Base-by-base conservation (phyloP, 2,797 vertebrate species). In the Mergus octosetaceus region DNA sequence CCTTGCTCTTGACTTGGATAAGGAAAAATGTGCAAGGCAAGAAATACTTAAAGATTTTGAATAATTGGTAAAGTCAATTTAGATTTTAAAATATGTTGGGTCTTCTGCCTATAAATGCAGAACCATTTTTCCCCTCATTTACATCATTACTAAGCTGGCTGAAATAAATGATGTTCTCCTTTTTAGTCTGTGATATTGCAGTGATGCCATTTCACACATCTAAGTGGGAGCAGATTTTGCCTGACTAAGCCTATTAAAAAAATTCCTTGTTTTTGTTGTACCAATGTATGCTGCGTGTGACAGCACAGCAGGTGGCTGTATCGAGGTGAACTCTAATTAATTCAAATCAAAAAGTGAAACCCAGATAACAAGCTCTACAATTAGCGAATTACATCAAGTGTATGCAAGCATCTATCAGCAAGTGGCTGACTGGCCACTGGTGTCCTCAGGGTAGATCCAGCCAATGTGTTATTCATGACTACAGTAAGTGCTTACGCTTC, bases 291-390 rank as follows among this genome's bases (percentile, higher is more conserved):
- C 95, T 90, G 73, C 8, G 13, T 78, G 58, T 96, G 95, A 95
- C 94, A 95, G 92, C 97, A 94, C 68, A 76, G 92, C 93, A 96
- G 94, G 96, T 95, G 94, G 94, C 90, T 96, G 79, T 87, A 96
- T 68, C 15, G 92, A 97, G 96, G 95, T 97, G 93, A 96, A 94
- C 95, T 94, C 97, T 97, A 98, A 98, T 98, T 98, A 98, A 97
- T 97, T 97, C 91, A 90, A 95, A 97, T 97, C 95, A 97, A 95
- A 97, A 95, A 98, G 88, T 85, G 87, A 97, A 93, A 97, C 92
- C 79, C 49, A 53, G 87, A 91, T 94, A 97, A 97, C 95, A 97
- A 98, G 97, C 96, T 96, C 93, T 96, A 94, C 98, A 97, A 98
- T 98, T 98, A 98, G 97, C 76, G 84, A 93, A 96, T 97, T 97